Evolutionary conservation across 2,888 invertebrate genomes (phyloP), one percentile per base, ranked within the genome.

Genomic region (Syrista parreyssii): DNA sequence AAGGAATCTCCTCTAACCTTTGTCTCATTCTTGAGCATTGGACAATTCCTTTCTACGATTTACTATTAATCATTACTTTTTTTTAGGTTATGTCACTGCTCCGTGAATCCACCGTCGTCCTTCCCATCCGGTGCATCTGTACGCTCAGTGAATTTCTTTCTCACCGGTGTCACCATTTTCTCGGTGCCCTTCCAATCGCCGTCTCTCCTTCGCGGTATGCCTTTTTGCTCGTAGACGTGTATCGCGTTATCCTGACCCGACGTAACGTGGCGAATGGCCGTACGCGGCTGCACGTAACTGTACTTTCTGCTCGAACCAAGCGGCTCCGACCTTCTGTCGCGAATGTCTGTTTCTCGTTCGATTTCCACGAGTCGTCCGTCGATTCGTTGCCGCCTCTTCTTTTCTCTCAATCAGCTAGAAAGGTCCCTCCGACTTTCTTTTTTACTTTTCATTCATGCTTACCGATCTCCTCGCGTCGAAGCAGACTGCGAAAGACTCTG

Each of bases 191-290:
- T 31, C 32, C 71, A 32, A 71, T 71, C 71, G 12, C 31, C 71
- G 32, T 31, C 71, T 55, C 55, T 55, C 55, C 55, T 55, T 55
- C 23, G 55, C 55, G 23, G 1, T 55, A 55, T 55, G 71, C 31
- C 32, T 71, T 71, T 71, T 71, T 71, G 71, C 71, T 33, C 31
- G 71, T 72, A 76, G 77, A 82, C 78, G 76, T 77, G 76, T 78
- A 80, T 79, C 78, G 77, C 80, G 79, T 82, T 76, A 76, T 82
- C 79, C 82, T 82, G 82, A 82, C 82, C 82, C 84, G 78, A 82
- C 82, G 78, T 80, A 80, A 81, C 80, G 79, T 75, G 74, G 80
- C 74, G 75, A 77, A 77, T 75, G 71, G 35, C 68, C 69, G 35
- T 71, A 71, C 74, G 73, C 55, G 75, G 77, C 77, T 79, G 76